A percentile compares a stretch with the other conserved stretches of the same genome.
These are phyloP conservation scores for Porites divaricata DNA, from an alignment of 92 coral and sea anemone genomes.

Conservation along the genomic window DNA sequence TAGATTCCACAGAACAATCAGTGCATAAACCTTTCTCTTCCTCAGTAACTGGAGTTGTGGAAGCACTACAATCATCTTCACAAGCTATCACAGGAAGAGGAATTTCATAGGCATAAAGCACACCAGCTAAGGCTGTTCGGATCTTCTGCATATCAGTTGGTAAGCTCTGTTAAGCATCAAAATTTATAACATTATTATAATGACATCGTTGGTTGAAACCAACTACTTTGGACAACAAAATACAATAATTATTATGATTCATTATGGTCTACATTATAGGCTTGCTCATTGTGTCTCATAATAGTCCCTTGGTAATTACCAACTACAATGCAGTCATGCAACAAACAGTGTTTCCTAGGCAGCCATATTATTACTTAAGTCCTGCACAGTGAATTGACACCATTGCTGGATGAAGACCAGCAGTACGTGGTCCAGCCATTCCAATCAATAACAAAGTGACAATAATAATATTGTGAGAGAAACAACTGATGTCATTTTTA, in stretches of 20 bases:
- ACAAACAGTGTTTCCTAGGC: too few relatives aligned
- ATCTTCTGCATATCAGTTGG: slow-evolving; percentile 94
- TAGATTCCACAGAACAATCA: background rate
- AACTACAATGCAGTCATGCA: too few relatives aligned
- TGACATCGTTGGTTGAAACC: background rate
- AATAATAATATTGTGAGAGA: too few relatives aligned
- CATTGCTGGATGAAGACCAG: too few relatives aligned
- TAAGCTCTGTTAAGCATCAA: slow-evolving; percentile 66
- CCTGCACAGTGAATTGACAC: too few relatives aligned
- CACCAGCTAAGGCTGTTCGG: slow-evolving; percentile 90
- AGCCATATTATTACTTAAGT: too few relatives aligned
- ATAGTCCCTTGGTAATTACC: too few relatives aligned
- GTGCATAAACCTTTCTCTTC: slow-evolving; percentile 30
- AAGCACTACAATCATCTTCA: slow-evolving; percentile 41
- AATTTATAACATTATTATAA: background rate
- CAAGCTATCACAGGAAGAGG: slow-evolving; percentile 65
- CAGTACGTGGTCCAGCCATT: too few relatives aligned
- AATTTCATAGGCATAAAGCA: slow-evolving; percentile 90
- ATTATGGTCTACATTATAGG: background rate
- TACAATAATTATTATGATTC: background rate
- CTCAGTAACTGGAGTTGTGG: slow-evolving; percentile 17
- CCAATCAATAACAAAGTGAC: too few relatives aligned
- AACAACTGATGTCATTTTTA: too few relatives aligned
- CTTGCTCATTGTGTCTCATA: too few relatives aligned
- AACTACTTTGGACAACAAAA: too few relatives aligned